A percentile compares a stretch with the other conserved stretches of the same genome.
Conservation (phyloP, 1,140 invertebrate species). For the Meloidogyne chitwoodi region DNA sequence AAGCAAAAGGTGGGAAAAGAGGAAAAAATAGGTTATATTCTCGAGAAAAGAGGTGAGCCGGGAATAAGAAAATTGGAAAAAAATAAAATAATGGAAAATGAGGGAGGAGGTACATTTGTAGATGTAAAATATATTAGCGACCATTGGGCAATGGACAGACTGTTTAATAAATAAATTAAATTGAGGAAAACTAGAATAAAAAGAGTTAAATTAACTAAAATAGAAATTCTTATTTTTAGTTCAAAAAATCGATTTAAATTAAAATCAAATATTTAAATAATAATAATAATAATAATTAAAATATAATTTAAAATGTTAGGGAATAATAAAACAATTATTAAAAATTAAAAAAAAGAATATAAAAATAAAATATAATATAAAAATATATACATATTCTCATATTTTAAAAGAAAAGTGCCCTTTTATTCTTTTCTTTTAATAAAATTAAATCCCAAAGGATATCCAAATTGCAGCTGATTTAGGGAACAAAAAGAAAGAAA, state of each 20-base stretch:
- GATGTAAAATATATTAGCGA: not conserved
- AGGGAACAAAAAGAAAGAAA: not conserved
- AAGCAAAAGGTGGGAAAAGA: not conserved
- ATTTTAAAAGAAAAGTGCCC: not conserved
- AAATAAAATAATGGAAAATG: not conserved
- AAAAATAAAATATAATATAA: too few species aligned
- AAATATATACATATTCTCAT: not conserved
- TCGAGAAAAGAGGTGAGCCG: not conserved
- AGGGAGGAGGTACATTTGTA: too few species aligned
- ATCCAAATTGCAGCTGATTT: constrained; percentile 23
- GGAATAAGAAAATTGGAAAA: not conserved
- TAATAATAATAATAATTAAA: too few species aligned
- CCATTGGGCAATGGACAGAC: not conserved
- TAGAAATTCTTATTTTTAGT: too few species aligned
- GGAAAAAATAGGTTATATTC: not conserved
- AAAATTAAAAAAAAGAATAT: too few species aligned
- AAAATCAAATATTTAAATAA: too few species aligned
- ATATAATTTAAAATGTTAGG: too few species aligned
- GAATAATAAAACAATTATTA: too few species aligned
- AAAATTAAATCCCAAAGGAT: constrained; percentile 9
- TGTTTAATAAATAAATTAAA: too few species aligned
- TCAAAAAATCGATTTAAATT: too few species aligned
- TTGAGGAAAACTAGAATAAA: too few species aligned
- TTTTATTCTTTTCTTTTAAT: not conserved
- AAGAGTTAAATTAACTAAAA: too few species aligned